These are phyloP conservation scores for Mya arenaria DNA, from an alignment of 1,140 invertebrate species.

Conservation along the genomic window DNA sequence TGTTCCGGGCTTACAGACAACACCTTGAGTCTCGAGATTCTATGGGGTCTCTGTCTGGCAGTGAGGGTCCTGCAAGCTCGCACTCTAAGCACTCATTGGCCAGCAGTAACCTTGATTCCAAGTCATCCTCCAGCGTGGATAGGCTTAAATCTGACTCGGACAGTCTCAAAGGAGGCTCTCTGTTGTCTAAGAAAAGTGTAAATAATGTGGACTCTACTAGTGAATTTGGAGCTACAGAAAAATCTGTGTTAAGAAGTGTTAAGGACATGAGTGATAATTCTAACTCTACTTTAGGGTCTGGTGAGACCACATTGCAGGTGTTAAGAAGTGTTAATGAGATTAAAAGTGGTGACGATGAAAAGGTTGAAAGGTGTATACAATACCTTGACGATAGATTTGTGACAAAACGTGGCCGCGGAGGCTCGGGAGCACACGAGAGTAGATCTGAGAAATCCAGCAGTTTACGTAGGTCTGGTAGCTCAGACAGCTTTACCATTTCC, in stretches of 20 bases:
- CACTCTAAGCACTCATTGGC: conserved; percentile 35
- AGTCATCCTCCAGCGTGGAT: conserved; percentile 47
- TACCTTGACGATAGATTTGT: conserved; percentile 76
- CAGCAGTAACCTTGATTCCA: conserved; percentile 32
- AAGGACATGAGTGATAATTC: conserved; percentile 57
- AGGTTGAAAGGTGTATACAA: conserved; percentile 56
- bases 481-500: conserved; percentile 74
- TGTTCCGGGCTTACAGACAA: conserved; percentile 39
- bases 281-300: conserved; percentile 36
- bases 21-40: conserved; percentile 28
- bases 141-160: conserved; percentile 26
- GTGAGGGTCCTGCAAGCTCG: conserved; percentile 27
- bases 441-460: conserved; percentile 51
- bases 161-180: not conserved
- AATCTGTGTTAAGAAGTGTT: conserved; percentile 67
- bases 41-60: conserved; percentile 21
- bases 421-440: conserved; percentile 17
- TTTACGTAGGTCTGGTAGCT: conserved; percentile 58
- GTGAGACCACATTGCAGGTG: conserved; percentile 59
- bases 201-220: conserved; percentile 1
- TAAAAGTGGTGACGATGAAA: conserved; percentile 52
- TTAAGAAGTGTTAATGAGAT: conserved; percentile 66
- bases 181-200: not conserved
- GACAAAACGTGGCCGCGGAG: conserved; percentile 63
- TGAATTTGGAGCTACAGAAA: conserved; percentile 59